Evolutionary conservation across 2,113 vertebrate genomes (phyloP).

Genomic region (Nyctereutes procyonoides): DNA sequence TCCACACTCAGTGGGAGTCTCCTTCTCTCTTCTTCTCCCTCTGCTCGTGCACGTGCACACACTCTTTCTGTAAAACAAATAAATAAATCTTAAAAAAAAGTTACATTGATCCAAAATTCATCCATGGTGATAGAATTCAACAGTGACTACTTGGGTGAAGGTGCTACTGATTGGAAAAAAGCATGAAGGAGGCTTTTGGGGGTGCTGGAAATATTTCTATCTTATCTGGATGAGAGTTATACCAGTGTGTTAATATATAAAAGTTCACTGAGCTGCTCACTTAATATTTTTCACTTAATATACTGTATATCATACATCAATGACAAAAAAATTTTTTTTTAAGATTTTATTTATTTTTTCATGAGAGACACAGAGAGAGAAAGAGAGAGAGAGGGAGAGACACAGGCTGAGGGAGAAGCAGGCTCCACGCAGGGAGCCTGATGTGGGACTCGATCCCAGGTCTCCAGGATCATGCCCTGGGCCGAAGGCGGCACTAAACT

Average conservation of each 20-base stretch:
- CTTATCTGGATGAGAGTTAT: background rate
- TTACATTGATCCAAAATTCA: conserved; percentile 23
- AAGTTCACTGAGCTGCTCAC: conserved; percentile 7
- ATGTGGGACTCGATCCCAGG: too few species aligned
- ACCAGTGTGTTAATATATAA: background rate
- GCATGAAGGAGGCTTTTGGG: background rate
- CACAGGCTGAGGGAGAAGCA: too few species aligned
- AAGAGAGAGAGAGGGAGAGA: too few species aligned
- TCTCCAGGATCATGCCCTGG: too few species aligned
- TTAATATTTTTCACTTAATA: background rate
- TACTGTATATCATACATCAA: background rate
- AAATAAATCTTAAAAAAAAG: background rate
- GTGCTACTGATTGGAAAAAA: background rate
- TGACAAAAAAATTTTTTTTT: background rate
- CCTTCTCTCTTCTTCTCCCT: background rate
- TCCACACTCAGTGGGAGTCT: background rate
- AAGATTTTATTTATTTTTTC: too few species aligned
- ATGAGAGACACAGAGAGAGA: too few species aligned
- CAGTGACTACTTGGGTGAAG: background rate
- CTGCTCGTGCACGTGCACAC: too few species aligned
- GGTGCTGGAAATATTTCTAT: background rate
- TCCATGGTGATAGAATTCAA: background rate
- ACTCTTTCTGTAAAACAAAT: background rate
- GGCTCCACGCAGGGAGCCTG: too few species aligned
- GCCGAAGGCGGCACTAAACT: too few species aligned